phyloP scores from a whole-genome alignment of 2,113 vertebrate genomes.

The Saccopteryx leptura region DNA sequence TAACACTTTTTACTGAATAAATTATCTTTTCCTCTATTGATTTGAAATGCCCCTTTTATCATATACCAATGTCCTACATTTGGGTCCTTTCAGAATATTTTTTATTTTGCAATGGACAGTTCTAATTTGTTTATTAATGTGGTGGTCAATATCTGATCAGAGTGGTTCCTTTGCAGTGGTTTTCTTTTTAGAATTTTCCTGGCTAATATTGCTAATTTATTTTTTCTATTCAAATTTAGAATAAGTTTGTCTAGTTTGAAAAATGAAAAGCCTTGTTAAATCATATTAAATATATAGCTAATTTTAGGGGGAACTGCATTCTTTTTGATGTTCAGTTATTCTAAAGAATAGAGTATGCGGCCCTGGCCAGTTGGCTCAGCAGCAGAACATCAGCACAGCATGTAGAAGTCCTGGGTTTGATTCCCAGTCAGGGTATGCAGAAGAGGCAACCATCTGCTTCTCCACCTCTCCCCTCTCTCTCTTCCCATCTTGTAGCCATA shows the following conservation, averaged over 20 bases:
- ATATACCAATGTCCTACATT: neutral
- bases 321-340: neutral
- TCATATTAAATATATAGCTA: neutral
- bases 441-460: too few species aligned
- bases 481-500: too few species aligned
- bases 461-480: too few species aligned
- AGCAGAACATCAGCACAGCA: too few species aligned
- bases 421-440: too few species aligned
- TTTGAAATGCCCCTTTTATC: neutral
- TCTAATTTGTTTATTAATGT: neutral
- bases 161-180: neutral
- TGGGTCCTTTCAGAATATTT: neutral
- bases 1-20: slow-evolving; percentile 5
- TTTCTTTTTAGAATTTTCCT: slow-evolving; percentile 10
- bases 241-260: neutral
- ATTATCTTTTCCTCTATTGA: neutral
- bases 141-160: neutral
- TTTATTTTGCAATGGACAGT: neutral
- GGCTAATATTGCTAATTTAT: neutral
- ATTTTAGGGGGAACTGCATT: slow-evolving; percentile 46
- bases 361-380: too few species aligned
- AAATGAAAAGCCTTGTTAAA: slow-evolving; percentile 29
- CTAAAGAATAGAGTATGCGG: neutral
- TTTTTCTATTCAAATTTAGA: slow-evolving; percentile 53
- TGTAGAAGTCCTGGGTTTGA: too few species aligned